Base-by-base conservation (phyloP, 1,140 invertebrate species). In the Nasonia longicornis region DNA sequence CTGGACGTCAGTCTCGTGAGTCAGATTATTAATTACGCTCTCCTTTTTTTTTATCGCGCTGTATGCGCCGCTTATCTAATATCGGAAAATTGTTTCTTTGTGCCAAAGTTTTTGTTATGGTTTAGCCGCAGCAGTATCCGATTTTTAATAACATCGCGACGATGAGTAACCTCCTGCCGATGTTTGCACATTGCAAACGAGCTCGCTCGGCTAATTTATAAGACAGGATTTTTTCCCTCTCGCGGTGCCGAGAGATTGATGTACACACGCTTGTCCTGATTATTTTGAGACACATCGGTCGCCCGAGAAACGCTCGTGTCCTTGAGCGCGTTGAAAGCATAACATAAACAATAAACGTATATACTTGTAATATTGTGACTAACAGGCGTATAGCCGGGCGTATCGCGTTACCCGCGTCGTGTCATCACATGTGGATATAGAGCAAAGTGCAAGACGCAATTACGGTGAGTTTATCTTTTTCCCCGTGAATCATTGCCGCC, bases 381-480 rank as follows among this genome's bases (percentile, higher is more conserved):
- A 78, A 67, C 52, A 69, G 70, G 63, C 66, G 31, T 58, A 67
- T 67, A 67, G 48, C 8, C 16, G 72, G 64, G 75, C 22, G 12
- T 71, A 66, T 80, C 80, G 70, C 58, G 66, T 81, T 71, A 85
- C 86, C 85, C 85, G 52, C 7, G 52, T 1, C 52, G 85, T 87
- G 84, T 80, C 84, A 84, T 84, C 83, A 77, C 80, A 84, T 82
- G 83, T 82, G 82, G 82, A 84, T 80, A 79, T 85, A 83, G 89
- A 86, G 85, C 88, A 90, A 90, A 90, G 88, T 90, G 86, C 86
- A 85, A 88, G 86, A 76, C 89, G 89, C 87, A 90, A 87, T 90
- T 89, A 89, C 87, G 84, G 87, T 88, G 84, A 86, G 80, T 87
- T 89, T 90, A 89, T 90, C 87, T 85, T 86, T 86, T 79, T 85